Conservation (phyloP, 2,113 vertebrate species). For the Narcine bancroftii region DNA sequence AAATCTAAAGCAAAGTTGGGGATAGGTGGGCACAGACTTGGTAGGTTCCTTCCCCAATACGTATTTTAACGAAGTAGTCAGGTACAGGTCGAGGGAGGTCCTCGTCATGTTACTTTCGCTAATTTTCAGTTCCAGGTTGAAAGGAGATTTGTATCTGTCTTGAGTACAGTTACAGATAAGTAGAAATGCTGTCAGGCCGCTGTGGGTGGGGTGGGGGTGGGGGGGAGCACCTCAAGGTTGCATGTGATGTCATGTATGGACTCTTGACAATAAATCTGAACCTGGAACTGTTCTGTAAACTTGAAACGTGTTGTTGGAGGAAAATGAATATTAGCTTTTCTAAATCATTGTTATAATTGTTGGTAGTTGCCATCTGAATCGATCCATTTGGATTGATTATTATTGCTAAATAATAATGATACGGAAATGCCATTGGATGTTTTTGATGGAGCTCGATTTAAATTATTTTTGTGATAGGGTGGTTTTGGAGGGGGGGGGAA, state of each 20-base stretch:
- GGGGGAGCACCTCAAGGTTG: too few relatives aligned
- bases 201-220: too few relatives aligned
- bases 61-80: not conserved
- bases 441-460: too few relatives aligned
- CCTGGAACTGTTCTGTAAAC: not conserved
- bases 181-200: too few relatives aligned
- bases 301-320: not conserved
- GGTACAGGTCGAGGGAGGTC: not conserved
- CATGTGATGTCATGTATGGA: too few relatives aligned
- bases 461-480: too few relatives aligned
- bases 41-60: not conserved
- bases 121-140: not conserved
- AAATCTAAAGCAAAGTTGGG: not conserved
- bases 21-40: not conserved
- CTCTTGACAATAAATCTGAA: too few relatives aligned
- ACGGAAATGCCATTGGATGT: too few relatives aligned
- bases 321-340: too few relatives aligned
- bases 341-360: not conserved
- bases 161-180: too few relatives aligned
- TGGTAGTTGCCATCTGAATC: not conserved
- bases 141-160: too few relatives aligned
- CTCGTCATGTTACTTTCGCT: not conserved
- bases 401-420: not conserved
- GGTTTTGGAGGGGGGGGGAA: too few relatives aligned
- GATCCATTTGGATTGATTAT: not conserved